Base-by-base conservation (phyloP, 2,113 vertebrate genomes). In the Ceratotherium simum region DNA sequence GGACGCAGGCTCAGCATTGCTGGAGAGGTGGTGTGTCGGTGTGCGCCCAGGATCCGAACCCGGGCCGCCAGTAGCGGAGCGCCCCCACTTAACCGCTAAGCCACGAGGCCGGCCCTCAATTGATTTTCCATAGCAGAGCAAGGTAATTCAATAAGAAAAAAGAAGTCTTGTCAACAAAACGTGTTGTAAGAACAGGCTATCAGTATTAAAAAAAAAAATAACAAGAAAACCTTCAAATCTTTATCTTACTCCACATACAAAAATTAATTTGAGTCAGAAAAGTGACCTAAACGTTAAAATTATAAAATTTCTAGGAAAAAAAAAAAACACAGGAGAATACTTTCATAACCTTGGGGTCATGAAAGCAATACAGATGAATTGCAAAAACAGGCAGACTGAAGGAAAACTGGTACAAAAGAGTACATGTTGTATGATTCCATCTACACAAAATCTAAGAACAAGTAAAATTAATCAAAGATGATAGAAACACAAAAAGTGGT, bases 151-250 rank as follows among this genome's bases (percentile, higher is more conserved):
- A 10, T 69, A 88, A 85, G 23, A 25, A 58, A 60, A 70, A 27
- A 16, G 70, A 94, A 87, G 75, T 67, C 31, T 76, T 96, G 83
- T 90, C 65, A 70, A 96, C 29, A 42, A 92, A 65, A 92, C 18
- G 20, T 81, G n/a, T 36, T 80, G 29, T 89, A 48, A 97, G 81
- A 86, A 39, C 5, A 60, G 18, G 62, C 58, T 48, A 84, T 54
- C 27, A 23, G 67, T 90, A 60, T 39, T 60, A 39, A 78, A 51
- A 69, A 84, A 25, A 7, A 39, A 79, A 72, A 33, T 16, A n/a
- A 67, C 20, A 85, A 58, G 60, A 76, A 76, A 39, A 29, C 27
- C 33, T 69, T 60, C 39, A 91, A 95, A 69, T 17, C 23, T 36
- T 72, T 84, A 27, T 54, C n/a, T 78, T 60, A 89, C 27, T 75